Evolutionary conservation across 2,797 vertebrate genomes (phyloP).

Genomic region (Peromyscus melanophrys): DNA sequence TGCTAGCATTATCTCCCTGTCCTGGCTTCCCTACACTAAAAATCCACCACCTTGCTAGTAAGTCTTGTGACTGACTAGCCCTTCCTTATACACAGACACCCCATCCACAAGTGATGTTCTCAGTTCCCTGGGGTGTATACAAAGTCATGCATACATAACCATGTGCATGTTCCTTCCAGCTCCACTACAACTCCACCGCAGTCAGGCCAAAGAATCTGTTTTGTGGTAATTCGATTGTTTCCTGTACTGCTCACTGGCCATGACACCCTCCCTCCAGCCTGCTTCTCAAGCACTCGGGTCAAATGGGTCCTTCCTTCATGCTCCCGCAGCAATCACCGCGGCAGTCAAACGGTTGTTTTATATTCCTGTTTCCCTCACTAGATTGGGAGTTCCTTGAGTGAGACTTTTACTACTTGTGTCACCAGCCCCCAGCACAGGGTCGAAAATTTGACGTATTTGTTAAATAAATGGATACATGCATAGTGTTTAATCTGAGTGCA

Average conservation of each 20-base stretch:
- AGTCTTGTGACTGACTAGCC: neutral
- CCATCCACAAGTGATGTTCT: conserved; percentile 1
- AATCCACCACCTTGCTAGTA: neutral
- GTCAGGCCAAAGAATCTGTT: neutral
- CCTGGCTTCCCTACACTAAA: conserved; percentile 31
- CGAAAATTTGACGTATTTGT: conserved; percentile 43
- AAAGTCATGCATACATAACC: neutral
- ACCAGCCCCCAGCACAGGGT: neutral
- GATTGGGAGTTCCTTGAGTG: conserved; percentile 11
- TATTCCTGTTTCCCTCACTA: neutral
- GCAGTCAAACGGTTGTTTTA: neutral
- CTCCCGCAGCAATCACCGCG: neutral
- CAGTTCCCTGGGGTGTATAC: neutral
- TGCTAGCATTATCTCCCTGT: neutral
- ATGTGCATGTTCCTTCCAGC: neutral
- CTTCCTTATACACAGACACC: neutral
- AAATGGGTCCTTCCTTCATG: neutral
- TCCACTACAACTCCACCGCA: conserved; percentile 5
- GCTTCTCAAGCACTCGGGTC: neutral
- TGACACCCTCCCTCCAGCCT: neutral
- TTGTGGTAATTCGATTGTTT: neutral
- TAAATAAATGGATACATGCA: conserved; percentile 20
- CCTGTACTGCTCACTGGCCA: neutral
- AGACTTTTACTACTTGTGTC: neutral
- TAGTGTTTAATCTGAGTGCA: neutral